Conservation (phyloP, 2,113 vertebrate genomes). For the Clupea harengus region DNA sequence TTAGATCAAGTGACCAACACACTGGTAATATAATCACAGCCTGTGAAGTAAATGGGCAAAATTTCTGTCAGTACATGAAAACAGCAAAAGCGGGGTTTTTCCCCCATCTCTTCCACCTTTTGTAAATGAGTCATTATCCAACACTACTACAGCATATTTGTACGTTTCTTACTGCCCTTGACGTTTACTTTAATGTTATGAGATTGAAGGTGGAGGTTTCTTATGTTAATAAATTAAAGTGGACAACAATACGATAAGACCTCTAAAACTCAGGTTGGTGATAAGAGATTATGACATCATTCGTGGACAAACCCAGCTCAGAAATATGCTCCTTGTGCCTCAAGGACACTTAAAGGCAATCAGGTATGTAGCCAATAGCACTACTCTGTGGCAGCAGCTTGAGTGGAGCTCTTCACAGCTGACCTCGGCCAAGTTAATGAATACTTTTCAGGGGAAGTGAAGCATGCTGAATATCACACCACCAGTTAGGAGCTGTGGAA, state of each 20-base stretch:
- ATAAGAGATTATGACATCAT: background rate
- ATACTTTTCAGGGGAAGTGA: slow-evolving; percentile 8
- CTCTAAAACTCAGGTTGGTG: background rate
- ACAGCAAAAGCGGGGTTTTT: background rate
- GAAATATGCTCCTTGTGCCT: background rate
- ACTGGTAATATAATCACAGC: slow-evolving; percentile 3
- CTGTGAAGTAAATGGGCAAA: background rate
- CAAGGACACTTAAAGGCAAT: slow-evolving; percentile 3
- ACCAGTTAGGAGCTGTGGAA: slow-evolving; percentile 31
- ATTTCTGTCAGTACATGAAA: background rate
- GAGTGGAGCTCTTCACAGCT: background rate
- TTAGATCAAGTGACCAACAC: slow-evolving; percentile 37
- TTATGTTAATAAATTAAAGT: background rate
- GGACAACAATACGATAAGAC: background rate
- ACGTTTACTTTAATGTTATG: background rate
- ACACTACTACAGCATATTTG: background rate
- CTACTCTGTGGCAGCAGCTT: background rate
- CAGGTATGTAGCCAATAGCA: background rate
- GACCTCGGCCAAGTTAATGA: slow-evolving; percentile 13
- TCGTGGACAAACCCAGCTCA: background rate
- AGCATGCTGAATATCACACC: slow-evolving; percentile 11
- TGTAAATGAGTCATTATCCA: background rate
- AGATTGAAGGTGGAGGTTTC: background rate
- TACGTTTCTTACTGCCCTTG: background rate
- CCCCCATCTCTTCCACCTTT: background rate